Base-by-base conservation (phyloP, 2,113 vertebrate species). In the Gobiocypris rarus region DNA sequence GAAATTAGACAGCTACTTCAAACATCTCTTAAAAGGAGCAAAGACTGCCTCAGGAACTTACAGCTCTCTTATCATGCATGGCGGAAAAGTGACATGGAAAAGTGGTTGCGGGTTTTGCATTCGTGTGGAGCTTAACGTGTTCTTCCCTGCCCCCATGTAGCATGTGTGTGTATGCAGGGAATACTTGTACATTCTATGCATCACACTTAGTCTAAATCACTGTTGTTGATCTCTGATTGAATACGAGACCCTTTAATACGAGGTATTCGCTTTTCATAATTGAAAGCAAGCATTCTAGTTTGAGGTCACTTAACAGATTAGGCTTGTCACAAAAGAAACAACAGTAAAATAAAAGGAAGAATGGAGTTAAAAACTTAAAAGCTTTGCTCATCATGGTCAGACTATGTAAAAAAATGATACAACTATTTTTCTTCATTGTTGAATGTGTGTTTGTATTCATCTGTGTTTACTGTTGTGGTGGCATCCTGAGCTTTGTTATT, bases 1-100 rank as follows among this genome's bases (percentile, higher is more conserved):
- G 87, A 91, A 94, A 93, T 93, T 93, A 92, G 93, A 94, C 90
- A 89, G 91, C 91, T 93, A 93, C 90, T 93, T 94, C 93, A 91
- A 93, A 92, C 89, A 71, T 93, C 90, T 92, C 93, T 93, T 91
- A 89, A 92, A 94, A 91, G 81, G 85, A 86, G 88, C 88, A 91
- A 84, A 90, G 85, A 85, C 88, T 89, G 92, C 94, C 92, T 89
- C 82, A 91, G 94, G 90, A 91, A 91, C 85, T 67, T 54, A 88
- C 89, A 85, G 78, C 80, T 70, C 79, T 81, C 80, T 82, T 70
- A 82, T 82, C 80, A 41, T 54, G 63, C 80, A 69, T 69, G 80
- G 28, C 19, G 28, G 80, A 82, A 56, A 82, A 70, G 80, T 82
- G 80, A 70, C 65, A 70, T 82, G 80, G 65, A 70, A 82, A 70